These are phyloP conservation scores for Venturia canescens DNA, from an alignment of 1,140 invertebrate genomes.

Conservation along the genomic window DNA sequence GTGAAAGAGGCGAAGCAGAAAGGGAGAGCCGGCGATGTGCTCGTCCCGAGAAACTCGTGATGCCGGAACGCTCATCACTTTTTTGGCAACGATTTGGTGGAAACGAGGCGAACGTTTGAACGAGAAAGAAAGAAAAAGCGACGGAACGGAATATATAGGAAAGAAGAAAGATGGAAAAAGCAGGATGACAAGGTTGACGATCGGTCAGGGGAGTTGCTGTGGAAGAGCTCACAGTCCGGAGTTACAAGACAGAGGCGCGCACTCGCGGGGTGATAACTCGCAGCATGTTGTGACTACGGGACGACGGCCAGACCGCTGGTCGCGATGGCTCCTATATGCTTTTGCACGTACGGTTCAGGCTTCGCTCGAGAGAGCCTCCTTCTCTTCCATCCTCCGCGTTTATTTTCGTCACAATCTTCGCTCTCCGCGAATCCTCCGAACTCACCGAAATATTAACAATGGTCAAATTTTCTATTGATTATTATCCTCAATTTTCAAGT, in stretches of 20 bases:
- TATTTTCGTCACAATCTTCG: background rate
- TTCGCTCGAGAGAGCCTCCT: background rate
- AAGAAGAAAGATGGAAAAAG: conserved; percentile 21
- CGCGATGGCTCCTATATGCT: conserved; percentile 49
- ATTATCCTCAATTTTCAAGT: too few relatives aligned
- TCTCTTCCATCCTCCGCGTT: background rate
- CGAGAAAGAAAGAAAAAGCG: conserved; percentile 38
- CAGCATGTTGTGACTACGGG: conserved; percentile 68
- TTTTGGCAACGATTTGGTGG: conserved; percentile 59
- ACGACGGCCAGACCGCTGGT: conserved; percentile 69
- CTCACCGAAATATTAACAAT: background rate
- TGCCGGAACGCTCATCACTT: conserved; percentile 47
- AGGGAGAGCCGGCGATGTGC: background rate
- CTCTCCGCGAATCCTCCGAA: background rate
- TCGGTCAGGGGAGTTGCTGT: conserved; percentile 38
- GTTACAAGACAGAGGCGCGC: conserved; percentile 39
- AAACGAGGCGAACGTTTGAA: conserved; percentile 48
- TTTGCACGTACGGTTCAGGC: conserved; percentile 22
- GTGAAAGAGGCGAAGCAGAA: background rate
- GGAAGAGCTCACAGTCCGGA: conserved; percentile 28
- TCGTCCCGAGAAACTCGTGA: background rate
- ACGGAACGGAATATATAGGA: conserved; percentile 1
- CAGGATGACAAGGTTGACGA: conserved; percentile 46
- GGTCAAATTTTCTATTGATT: conserved; percentile 12
- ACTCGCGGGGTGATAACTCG: conserved; percentile 66